phyloP scores from a whole-genome alignment of 2,113 vertebrate species.

The Noturus placidus region DNA sequence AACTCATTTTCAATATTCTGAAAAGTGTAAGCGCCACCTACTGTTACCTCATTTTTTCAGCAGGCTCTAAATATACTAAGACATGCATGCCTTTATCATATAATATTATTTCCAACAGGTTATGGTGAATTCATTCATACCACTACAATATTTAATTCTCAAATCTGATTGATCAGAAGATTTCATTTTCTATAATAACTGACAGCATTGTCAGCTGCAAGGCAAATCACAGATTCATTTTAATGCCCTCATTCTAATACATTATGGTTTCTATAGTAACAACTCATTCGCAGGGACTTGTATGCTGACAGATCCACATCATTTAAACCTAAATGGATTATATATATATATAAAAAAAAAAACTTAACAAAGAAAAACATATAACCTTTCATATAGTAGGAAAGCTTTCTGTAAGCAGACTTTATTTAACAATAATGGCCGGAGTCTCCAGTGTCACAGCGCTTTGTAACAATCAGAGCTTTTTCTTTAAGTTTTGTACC shows the following conservation, averaged over 20 bases:
- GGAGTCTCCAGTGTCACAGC: neutral
- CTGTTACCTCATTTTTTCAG: neutral
- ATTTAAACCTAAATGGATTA: neutral
- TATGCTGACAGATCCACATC: neutral
- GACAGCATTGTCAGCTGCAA: neutral
- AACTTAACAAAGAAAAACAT: neutral
- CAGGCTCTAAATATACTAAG: slow-evolving; percentile 1
- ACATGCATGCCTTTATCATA: slow-evolving; percentile 7
- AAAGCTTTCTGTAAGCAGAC: neutral
- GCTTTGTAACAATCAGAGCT: neutral
- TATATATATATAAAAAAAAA: too few species aligned
- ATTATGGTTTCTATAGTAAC: neutral
- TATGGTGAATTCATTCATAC: slow-evolving; percentile 13
- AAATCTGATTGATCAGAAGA: neutral
- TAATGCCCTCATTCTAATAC: neutral
- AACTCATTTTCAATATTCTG: neutral
- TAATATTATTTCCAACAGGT: neutral
- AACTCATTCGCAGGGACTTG: neutral
- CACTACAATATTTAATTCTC: neutral
- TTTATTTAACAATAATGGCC: neutral
- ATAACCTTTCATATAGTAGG: neutral
- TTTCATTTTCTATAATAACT: neutral
- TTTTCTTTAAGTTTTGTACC: neutral
- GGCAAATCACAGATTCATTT: neutral
- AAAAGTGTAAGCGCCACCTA: neutral